Evolutionary conservation across 2,888 invertebrate genomes (phyloP).

Genomic region (Kryphioiulus occultus): DNA sequence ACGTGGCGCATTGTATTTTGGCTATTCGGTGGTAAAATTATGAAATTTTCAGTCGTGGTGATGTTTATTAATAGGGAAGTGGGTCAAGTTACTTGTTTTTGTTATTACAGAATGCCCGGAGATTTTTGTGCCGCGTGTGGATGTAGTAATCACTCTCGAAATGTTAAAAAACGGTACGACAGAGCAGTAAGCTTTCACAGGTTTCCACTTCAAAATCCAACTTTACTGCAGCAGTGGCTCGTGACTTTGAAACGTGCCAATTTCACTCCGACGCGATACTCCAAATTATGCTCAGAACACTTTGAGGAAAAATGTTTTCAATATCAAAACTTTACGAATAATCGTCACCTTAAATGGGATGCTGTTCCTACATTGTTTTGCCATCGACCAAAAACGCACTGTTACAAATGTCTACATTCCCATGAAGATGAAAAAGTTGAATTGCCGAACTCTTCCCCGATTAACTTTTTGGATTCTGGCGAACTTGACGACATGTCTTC

Average conservation of each 20-base stretch:
- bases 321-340: neutral
- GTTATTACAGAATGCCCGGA: conserved; percentile 16
- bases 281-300: neutral
- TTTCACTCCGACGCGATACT: neutral
- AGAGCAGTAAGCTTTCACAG: neutral
- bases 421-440: neutral
- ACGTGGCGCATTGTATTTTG: neutral
- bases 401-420: neutral
- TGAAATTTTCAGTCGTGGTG: neutral
- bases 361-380: neutral
- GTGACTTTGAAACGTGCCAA: neutral
- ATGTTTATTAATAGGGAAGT: neutral
- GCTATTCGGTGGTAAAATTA: neutral
- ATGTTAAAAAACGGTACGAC: neutral
- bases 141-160: neutral
- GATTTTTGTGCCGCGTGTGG: neutral
- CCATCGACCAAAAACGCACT: neutral
- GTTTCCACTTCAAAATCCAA: neutral
- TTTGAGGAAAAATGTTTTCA: neutral
- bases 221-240: neutral
- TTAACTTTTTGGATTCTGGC: neutral
- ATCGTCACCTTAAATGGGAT: neutral
- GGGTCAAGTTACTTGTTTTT: neutral
- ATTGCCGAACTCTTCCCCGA: neutral
- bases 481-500: neutral